Base-by-base conservation (phyloP, 1,140 invertebrate genomes). In the Myzus persicae region DNA sequence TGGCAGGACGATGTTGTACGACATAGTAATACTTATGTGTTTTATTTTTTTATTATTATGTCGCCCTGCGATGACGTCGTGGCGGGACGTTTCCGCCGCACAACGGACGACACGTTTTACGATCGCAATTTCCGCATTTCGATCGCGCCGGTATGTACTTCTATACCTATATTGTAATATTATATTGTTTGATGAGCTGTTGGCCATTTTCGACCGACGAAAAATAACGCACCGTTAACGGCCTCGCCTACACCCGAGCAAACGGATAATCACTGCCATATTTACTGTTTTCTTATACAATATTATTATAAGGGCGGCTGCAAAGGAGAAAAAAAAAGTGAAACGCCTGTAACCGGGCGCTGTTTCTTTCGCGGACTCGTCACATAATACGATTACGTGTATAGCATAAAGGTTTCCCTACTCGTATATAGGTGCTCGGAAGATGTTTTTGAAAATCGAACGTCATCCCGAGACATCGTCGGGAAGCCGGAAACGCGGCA, bases 61-160 rank as follows among this genome's bases (percentile, higher is more conserved):
- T 76, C 59, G 31, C 54, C 59, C 59, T 14, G 14, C 59, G 59
- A 14, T 76, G 59, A 76, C 59, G 59, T 67, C 2, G 59, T 31
- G 26, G 59, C 59, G 31, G 31, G 59, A 67, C 59, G 59, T 76
- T 76, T 76, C 59, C 59, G 59, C 59, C 59, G 31, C 31, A 14
- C n/a, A 76, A 76, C 59, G 59, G 59, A 76, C 59, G 59, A 76
- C 59, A 76, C 59, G 59, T 76, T 76, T 76, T 76, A 76, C 59
- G 59, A 76, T 76, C n/a, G 59, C 59, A 14, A 76, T 76, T 76
- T 76, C 59, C 59, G 59, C 59, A 20, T 36, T 76, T n/a, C 59
- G 59, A 76, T 76, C 59, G 59, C 59, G 14, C 59, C 31, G 59
- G 59, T 76, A 76, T 76, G 59, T 67, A 67, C 20, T 7, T 54